A percentile compares a stretch with the other conserved stretches of the same genome.
Conservation (phyloP, 2,113 vertebrate genomes). For the Toxostoma redivivum region DNA sequence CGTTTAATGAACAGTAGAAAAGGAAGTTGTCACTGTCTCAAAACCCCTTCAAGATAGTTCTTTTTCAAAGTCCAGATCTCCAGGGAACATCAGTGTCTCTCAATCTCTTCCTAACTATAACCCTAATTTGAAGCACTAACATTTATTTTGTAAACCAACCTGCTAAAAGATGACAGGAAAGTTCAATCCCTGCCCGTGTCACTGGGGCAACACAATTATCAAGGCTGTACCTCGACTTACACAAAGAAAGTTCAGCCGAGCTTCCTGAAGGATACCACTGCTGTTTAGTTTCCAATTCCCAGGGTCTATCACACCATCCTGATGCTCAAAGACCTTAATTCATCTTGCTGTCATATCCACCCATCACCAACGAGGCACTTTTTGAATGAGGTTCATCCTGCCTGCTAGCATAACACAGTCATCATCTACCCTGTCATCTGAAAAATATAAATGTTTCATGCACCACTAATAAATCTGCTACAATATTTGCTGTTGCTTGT, state of each 20-base stretch:
- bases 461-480: conserved; percentile 60
- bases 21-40: neutral
- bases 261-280: conserved; percentile 23
- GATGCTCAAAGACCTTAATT: conserved; percentile 48
- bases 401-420: conserved; percentile 57
- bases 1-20: neutral
- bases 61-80: neutral
- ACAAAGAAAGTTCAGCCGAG: conserved; percentile 27
- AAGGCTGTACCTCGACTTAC: neutral
- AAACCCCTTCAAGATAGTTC: neutral
- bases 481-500: conserved; percentile 50
- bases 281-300: conserved; percentile 48
- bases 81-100: neutral
- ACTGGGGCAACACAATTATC: neutral
- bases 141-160: neutral
- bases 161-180: neutral
- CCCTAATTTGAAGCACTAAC: neutral
- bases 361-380: conserved; percentile 21
- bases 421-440: conserved; percentile 65
- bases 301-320: conserved; percentile 40
- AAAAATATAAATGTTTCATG: conserved; percentile 63
- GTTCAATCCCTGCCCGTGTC: neutral
- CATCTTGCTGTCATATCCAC: conserved; percentile 57
- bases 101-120: neutral
- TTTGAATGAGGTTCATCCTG: conserved; percentile 59